These are phyloP conservation scores for Trinorchestia longiramus DNA, from an alignment of 1,140 invertebrate genomes.

Conservation along the genomic window DNA sequence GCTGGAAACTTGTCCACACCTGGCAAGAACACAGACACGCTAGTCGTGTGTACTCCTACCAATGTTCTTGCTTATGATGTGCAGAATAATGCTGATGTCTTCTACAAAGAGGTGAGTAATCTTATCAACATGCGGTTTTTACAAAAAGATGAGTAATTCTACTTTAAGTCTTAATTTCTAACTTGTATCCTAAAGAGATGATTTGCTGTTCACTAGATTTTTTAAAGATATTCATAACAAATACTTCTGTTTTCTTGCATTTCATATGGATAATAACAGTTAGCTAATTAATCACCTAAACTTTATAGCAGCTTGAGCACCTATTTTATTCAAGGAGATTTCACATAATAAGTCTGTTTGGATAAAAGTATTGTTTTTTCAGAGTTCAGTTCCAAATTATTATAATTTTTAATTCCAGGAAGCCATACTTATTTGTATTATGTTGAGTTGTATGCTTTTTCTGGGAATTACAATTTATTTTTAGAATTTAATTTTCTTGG, in stretches of 20 bases:
- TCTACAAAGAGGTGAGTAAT: constrained; percentile 81
- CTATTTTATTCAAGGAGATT: background rate
- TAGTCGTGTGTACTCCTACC: constrained; percentile 86
- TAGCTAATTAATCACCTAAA: too few relatives aligned
- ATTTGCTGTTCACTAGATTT: background rate
- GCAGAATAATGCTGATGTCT: constrained; percentile 90
- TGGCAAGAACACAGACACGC: constrained; percentile 78
- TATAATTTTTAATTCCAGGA: too few relatives aligned
- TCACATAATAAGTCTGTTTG: background rate
- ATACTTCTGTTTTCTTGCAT: background rate
- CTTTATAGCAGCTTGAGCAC: too few relatives aligned
- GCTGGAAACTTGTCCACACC: constrained; percentile 76
- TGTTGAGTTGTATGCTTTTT: too few relatives aligned
- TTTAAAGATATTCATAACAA: background rate
- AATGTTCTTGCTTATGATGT: constrained; percentile 93
- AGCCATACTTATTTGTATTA: too few relatives aligned
- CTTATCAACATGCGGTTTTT: background rate
- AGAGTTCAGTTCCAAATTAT: too few relatives aligned
- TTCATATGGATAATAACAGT: background rate
- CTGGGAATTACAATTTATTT: too few relatives aligned
- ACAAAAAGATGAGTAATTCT: too few relatives aligned
- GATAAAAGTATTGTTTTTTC: too few relatives aligned
- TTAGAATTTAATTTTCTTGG: background rate
- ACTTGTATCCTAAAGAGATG: too few relatives aligned
- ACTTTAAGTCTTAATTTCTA: too few relatives aligned